Evolutionary conservation across 1,140 invertebrate species (phyloP).

Genomic region (Drosophila nannoptera): DNA sequence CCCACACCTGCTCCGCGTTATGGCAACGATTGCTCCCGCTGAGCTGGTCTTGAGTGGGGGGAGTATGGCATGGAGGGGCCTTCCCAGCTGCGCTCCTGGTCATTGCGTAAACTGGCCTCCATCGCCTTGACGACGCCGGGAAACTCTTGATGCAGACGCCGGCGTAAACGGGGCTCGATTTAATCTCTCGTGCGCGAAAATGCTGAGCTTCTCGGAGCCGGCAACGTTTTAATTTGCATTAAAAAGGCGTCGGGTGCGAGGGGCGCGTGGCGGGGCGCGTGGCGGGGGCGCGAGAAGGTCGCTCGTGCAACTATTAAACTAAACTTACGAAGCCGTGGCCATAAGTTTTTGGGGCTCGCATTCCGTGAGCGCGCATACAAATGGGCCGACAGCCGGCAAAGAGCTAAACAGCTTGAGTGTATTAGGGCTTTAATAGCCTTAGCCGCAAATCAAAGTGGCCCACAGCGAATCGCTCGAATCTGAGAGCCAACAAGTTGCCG

Average conservation of each 20-base stretch:
- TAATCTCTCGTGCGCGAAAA: slow-evolving; percentile 59
- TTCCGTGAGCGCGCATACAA: slow-evolving; percentile 66
- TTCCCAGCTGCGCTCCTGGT: too few species aligned
- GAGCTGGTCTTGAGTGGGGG: too few species aligned
- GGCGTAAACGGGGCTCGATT: slow-evolving; percentile 36
- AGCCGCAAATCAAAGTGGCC: slow-evolving; percentile 56
- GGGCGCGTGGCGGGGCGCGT: too few species aligned
- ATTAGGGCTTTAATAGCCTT: slow-evolving; percentile 57
- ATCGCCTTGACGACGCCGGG: neutral
- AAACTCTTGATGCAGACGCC: slow-evolving; percentile 20
- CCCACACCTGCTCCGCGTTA: too few species aligned
- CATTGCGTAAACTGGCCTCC: too few species aligned
- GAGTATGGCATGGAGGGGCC: too few species aligned
- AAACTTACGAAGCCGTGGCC: slow-evolving; percentile 62
- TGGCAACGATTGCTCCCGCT: too few species aligned
- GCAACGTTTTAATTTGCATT: slow-evolving; percentile 73
- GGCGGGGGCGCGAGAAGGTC: slow-evolving; percentile 46
- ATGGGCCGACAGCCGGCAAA: slow-evolving; percentile 37
- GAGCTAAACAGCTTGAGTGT: slow-evolving; percentile 1
- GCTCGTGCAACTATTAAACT: slow-evolving; percentile 66
- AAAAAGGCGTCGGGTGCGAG: slow-evolving; percentile 60
- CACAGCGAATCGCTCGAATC: slow-evolving; percentile 18
- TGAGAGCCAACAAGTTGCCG: slow-evolving; percentile 63
- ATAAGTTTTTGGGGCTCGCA: slow-evolving; percentile 56
- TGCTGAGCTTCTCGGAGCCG: slow-evolving; percentile 61